These are phyloP conservation scores for Yponomeuta cagnagella DNA, from an alignment of 2,888 invertebrate genomes.

Conservation along the genomic window DNA sequence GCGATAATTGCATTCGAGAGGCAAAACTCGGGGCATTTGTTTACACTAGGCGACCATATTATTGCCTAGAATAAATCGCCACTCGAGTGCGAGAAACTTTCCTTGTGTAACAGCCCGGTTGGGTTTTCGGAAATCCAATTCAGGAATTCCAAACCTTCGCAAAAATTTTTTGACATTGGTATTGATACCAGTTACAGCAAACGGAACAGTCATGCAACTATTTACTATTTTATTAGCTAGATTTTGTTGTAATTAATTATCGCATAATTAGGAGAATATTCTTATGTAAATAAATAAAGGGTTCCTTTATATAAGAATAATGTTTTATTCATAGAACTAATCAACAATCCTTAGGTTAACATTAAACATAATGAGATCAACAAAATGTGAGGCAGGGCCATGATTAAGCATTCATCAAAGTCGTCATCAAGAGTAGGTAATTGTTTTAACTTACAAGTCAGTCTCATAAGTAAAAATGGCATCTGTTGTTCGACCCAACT, in stretches of 20 bases:
- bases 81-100: no score
- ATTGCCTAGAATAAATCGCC: no score
- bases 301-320: conserved; percentile 53
- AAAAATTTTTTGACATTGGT: not conserved
- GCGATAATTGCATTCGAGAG: no score
- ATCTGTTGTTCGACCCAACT: not conserved
- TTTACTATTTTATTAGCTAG: conserved; percentile 43
- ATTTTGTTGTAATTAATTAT: conserved; percentile 70
- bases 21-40: not conserved
- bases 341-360: not conserved
- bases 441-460: not conserved
- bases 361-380: conserved; percentile 4
- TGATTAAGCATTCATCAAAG: not conserved
- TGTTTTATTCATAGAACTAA: conserved; percentile 32
- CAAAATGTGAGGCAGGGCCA: not conserved
- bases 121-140: not conserved
- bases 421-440: not conserved
- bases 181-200: not conserved
- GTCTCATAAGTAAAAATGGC: not conserved
- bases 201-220: conserved; percentile 5
- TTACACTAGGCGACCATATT: no score
- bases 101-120: no score
- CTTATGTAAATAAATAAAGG: conserved; percentile 74
- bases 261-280: conserved; percentile 69
- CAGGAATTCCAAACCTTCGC: not conserved